These are phyloP conservation scores for Pandemis corylana DNA, from an alignment of 2,888 invertebrate genomes.

Conservation along the genomic window DNA sequence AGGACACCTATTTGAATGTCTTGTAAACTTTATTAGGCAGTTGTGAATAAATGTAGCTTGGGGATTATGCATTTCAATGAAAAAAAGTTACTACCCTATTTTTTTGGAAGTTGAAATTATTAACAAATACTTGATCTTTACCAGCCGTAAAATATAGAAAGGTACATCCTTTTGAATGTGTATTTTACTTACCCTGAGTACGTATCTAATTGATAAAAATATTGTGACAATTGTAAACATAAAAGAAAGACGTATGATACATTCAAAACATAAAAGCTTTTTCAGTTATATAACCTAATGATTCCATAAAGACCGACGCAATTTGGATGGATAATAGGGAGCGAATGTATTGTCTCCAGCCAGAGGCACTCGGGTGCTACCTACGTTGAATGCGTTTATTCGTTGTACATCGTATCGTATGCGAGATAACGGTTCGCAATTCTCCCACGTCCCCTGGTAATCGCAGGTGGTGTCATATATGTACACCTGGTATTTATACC, in stretches of 20 bases:
- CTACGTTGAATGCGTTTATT: conserved; percentile 16
- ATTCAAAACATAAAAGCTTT: conserved; percentile 58
- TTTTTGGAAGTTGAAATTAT: no score
- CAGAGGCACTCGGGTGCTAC: conserved; percentile 28
- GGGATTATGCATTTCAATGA: no score
- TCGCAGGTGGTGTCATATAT: conserved; percentile 11
- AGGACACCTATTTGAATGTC: conserved; percentile 2
- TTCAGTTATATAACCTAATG: conserved; percentile 60
- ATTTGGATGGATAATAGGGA: conserved; percentile 59
- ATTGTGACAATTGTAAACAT: not conserved
- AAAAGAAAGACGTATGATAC: conserved; percentile 35
- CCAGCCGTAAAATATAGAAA: no score
- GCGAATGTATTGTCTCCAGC: conserved; percentile 53
- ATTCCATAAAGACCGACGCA: conserved; percentile 56
- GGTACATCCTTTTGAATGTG: no score
- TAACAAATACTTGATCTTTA: no score
- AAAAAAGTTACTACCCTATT: no score
- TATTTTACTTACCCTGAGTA: no score
- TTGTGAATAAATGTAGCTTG: not conserved
- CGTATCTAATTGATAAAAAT: no score
- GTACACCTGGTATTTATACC: not conserved
- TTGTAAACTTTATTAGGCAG: not conserved
- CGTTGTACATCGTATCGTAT: not conserved
- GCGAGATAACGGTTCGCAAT: conserved; percentile 17
- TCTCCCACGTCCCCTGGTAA: conserved; percentile 22